These are phyloP conservation scores for Sebastes matsubarae DNA, from an alignment of 2,797 vertebrate species.

Conservation along the genomic window DNA sequence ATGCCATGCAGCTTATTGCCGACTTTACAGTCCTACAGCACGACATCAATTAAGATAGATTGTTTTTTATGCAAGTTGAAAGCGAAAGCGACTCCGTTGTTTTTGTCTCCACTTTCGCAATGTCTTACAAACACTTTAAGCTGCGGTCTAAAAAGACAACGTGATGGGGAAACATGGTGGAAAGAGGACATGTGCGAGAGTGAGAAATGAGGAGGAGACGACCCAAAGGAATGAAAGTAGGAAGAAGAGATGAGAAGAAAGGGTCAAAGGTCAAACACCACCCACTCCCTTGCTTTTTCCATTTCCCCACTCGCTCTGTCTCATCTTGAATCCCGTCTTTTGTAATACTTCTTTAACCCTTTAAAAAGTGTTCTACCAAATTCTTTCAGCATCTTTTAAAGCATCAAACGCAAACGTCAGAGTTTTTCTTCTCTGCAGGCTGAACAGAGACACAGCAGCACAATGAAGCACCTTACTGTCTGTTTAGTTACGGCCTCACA, in stretches of 20 bases:
- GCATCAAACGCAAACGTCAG: not conserved
- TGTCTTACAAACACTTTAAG: not conserved
- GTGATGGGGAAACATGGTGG: not conserved
- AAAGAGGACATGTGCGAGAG: slow-evolving; percentile 27
- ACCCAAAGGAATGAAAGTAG: slow-evolving; percentile 72
- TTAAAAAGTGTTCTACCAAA: not conserved
- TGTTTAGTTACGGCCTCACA: slow-evolving; percentile 20
- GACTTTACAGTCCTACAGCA: not conserved
- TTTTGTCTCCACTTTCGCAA: slow-evolving; percentile 16
- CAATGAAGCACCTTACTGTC: not conserved
- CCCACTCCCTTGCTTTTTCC: slow-evolving; percentile 59
- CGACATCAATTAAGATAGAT: not conserved
- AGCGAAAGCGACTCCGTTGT: not conserved
- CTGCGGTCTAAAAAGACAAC: slow-evolving; percentile 1
- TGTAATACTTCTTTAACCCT: slow-evolving; percentile 9
- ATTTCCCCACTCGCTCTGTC: slow-evolving; percentile 48
- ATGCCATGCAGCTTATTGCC: slow-evolving; percentile 9
- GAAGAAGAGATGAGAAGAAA: slow-evolving; percentile 67
- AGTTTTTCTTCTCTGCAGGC: not conserved
- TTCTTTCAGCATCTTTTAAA: not conserved
- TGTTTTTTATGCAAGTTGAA: not conserved
- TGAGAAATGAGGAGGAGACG: slow-evolving; percentile 66
- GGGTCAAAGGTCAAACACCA: slow-evolving; percentile 64
- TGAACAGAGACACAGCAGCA: not conserved
- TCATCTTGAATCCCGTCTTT: slow-evolving; percentile 45